Conservation (phyloP, 2,113 vertebrate genomes). For the Cercocebus atys region DNA sequence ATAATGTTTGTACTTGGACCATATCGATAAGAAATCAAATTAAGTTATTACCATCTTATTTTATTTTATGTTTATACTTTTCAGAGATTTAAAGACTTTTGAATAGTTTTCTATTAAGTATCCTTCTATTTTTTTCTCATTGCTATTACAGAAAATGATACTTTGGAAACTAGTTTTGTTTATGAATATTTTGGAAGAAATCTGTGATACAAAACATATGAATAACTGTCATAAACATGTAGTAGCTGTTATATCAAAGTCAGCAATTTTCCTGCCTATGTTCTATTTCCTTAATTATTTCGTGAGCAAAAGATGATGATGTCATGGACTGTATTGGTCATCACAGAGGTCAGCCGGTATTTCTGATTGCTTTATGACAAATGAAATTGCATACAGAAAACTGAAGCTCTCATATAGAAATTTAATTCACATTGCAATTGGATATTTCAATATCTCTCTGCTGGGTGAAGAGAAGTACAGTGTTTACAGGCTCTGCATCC, state of each 20-base stretch:
- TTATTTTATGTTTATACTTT: not conserved
- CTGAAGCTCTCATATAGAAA: not conserved
- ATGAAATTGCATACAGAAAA: not conserved
- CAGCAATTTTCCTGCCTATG: not conserved
- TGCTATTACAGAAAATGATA: not conserved
- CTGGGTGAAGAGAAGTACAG: not conserved
- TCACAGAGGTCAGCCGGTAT: not conserved
- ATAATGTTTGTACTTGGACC: not conserved
- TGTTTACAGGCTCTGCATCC: not conserved
- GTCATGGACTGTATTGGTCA: not conserved
- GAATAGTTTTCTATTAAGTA: not conserved
- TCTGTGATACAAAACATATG: not conserved
- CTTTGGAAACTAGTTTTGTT: not conserved
- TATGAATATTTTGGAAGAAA: not conserved
- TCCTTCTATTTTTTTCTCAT: not conserved
- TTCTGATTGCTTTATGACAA: not conserved
- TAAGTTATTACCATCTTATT: not conserved
- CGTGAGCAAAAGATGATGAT: not conserved
- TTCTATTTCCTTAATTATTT: conserved; percentile 4
- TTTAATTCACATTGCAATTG: not conserved
- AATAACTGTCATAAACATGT: not conserved
- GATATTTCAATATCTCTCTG: not conserved
- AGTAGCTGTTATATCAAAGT: not conserved
- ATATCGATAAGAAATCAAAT: not conserved
- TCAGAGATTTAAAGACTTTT: not conserved